Evolutionary conservation across 2,888 invertebrate genomes (phyloP).

Genomic region (Lochmaea capreae): DNA sequence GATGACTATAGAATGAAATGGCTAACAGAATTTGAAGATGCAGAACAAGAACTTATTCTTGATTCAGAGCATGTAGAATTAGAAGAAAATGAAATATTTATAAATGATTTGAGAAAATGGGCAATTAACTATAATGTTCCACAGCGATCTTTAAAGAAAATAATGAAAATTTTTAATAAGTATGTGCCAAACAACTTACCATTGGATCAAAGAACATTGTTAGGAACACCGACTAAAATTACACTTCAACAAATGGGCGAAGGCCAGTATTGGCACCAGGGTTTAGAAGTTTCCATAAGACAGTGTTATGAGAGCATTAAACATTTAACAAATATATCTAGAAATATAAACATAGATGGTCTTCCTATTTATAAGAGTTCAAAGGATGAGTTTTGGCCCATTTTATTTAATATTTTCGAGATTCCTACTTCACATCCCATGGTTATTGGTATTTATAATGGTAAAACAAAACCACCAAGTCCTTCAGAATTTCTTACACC

Average conservation of each 20-base stretch:
- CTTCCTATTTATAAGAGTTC: conserved; percentile 31
- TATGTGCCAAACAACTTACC: conserved; percentile 15
- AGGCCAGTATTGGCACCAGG: conserved; percentile 22
- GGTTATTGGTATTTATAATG: conserved; percentile 30
- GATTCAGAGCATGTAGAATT: conserved; percentile 8
- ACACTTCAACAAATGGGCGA: conserved; percentile 13
- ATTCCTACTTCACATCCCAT: conserved; percentile 22
- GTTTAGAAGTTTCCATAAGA: conserved; percentile 10
- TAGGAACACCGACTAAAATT: conserved; percentile 24
- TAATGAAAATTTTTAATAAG: conserved; percentile 10
- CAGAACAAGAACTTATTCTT: conserved; percentile 7
- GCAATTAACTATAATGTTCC: conserved; percentile 25
- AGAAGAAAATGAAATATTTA: conserved; percentile 20
- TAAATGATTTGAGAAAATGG: conserved; percentile 23
- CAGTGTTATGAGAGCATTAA: conserved; percentile 15
- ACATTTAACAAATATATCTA: conserved; percentile 9
- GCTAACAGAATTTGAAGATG: conserved; percentile 24
- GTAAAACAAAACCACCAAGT: conserved; percentile 20
- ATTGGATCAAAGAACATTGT: conserved; percentile 26
- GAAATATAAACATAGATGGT: conserved; percentile 33
- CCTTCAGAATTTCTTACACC: conserved; percentile 28
- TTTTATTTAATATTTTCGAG: conserved; percentile 30
- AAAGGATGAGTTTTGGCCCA: conserved; percentile 33
- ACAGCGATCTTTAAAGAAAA: conserved; percentile 24
- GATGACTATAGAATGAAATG: conserved; percentile 15